Percentiles rank a stretch among this genome's conserved stretches.
Evolutionary conservation across 2,113 vertebrate genomes (phyloP).

Genomic region (Leucoraja erinaceus): DNA sequence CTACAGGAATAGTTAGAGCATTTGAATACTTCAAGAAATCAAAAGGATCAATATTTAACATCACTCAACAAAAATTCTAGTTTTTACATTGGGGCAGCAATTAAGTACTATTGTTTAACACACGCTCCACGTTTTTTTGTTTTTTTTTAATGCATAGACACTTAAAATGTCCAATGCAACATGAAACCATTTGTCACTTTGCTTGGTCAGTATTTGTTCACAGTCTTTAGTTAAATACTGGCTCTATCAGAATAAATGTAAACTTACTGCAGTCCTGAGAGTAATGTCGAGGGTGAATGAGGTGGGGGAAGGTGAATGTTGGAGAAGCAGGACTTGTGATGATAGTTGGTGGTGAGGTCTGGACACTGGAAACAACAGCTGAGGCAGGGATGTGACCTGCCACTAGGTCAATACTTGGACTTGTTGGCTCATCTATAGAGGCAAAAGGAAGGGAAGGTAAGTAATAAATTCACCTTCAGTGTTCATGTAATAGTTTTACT

Average conservation of each 20-base stretch:
- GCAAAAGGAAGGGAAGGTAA: slow-evolving; percentile 25
- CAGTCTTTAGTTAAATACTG: neutral
- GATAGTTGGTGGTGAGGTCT: slow-evolving; percentile 76
- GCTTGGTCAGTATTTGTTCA: neutral
- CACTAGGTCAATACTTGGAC: slow-evolving; percentile 86
- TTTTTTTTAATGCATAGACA: neutral
- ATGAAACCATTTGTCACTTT: neutral
- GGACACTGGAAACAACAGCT: slow-evolving; percentile 89
- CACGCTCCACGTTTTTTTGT: neutral
- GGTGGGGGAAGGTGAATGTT: slow-evolving; percentile 75
- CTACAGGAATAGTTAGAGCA: neutral
- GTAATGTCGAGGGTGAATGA: slow-evolving; percentile 76
- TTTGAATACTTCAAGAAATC: neutral
- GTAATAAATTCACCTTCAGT: neutral
- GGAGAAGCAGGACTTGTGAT: slow-evolving; percentile 78
- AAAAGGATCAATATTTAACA: neutral
- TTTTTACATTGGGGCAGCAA: neutral
- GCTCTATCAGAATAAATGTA: neutral
- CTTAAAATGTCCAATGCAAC: neutral
- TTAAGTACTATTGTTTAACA: neutral
- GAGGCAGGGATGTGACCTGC: slow-evolving; percentile 91
- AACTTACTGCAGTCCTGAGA: slow-evolving; percentile 94
- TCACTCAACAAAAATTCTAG: neutral
- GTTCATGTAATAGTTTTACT: neutral
- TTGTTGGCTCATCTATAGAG: slow-evolving; percentile 84